Conservation (phyloP, 2,888 invertebrate species). For the Blastobasis lacticolella region DNA sequence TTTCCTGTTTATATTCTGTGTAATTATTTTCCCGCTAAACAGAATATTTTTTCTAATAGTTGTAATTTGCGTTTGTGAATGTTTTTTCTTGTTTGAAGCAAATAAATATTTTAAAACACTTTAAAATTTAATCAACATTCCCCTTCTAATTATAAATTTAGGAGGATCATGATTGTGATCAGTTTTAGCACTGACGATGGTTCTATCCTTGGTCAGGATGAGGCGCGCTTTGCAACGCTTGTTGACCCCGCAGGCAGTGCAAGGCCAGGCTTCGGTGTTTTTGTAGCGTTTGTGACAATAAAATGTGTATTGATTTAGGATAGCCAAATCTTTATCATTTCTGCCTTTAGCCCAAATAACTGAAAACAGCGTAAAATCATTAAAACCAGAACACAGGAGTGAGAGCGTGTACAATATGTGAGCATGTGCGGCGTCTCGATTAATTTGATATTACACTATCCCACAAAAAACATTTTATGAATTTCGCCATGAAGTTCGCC, state of each 20-base stretch:
- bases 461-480: no score
- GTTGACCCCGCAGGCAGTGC: slow-evolving; percentile 7
- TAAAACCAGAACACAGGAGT: no score
- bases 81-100: no score
- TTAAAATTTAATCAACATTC: slow-evolving; percentile 3
- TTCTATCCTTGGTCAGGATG: background rate
- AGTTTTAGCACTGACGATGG: slow-evolving; percentile 4
- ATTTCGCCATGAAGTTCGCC: no score
- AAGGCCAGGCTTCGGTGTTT: slow-evolving; percentile 22
- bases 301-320: slow-evolving; percentile 30
- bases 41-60: no score
- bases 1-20: no score
- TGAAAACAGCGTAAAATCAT: background rate
- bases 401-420: no score
- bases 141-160: slow-evolving; percentile 12
- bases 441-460: no score
- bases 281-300: slow-evolving; percentile 14
- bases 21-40: no score
- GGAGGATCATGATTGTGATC: slow-evolving; percentile 16
- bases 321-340: background rate
- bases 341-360: background rate
- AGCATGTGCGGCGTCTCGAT: no score
- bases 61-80: no score
- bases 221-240: background rate
- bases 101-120: no score